A percentile compares a stretch with the other conserved stretches of the same genome.
These are phyloP conservation scores for Perodicticus potto DNA, from an alignment of 2,797 vertebrate genomes.

Conservation along the genomic window DNA sequence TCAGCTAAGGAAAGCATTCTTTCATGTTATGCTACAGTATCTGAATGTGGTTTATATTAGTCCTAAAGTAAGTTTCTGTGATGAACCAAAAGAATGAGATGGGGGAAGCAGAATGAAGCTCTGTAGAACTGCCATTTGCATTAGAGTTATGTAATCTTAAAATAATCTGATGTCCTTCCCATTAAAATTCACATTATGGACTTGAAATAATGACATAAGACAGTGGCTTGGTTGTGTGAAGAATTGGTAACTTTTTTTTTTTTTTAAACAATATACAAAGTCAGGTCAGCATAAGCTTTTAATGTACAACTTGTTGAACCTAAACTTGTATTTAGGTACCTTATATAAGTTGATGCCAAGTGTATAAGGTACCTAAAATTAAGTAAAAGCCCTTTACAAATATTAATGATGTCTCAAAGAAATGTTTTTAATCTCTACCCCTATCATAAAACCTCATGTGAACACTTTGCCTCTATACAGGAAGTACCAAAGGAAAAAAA, in stretches of 20 bases:
- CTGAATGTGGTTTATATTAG: background rate
- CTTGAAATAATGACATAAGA: background rate
- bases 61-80: constrained; percentile 2
- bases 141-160: background rate
- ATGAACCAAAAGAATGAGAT: background rate
- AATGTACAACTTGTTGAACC: too few relatives aligned
- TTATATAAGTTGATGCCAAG: background rate
- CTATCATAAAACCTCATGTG: background rate
- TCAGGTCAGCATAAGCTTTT: too few relatives aligned
- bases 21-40: background rate
- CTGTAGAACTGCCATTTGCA: background rate
- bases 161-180: background rate
- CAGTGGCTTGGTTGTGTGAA: background rate
- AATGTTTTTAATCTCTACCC: background rate
- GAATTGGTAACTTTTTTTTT: too few relatives aligned
- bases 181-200: background rate
- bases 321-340: too few relatives aligned
- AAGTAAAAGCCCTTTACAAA: background rate
- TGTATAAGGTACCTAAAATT: background rate
- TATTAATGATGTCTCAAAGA: constrained; percentile 5
- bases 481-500: background rate
- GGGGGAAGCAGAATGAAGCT: background rate
- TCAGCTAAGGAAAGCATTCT: background rate
- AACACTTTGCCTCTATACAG: background rate
- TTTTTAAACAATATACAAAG: too few relatives aligned